Conservation (phyloP, 2,113 vertebrate species). For the Malurus melanocephalus region DNA sequence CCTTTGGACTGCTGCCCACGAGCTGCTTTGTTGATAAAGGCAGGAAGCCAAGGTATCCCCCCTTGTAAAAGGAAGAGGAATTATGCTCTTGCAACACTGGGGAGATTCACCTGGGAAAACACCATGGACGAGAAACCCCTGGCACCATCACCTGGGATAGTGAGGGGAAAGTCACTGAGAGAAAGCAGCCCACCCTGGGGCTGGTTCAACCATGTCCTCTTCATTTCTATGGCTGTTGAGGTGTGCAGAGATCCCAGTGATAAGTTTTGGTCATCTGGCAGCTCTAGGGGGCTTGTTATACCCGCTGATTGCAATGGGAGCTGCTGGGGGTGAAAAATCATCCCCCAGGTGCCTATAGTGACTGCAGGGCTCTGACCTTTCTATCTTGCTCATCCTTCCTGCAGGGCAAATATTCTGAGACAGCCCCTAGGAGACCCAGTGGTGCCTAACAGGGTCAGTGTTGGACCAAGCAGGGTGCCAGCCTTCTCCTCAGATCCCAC, state of each 20-base stretch:
- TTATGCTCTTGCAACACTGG: background rate
- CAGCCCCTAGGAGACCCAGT: background rate
- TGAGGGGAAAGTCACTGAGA: accelerated
- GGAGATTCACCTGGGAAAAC: background rate
- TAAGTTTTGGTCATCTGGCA: background rate
- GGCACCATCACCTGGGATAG: background rate
- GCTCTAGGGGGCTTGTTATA: background rate
- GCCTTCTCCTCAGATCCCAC: background rate
- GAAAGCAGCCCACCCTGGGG: background rate
- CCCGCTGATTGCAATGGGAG: background rate
- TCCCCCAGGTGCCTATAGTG: background rate
- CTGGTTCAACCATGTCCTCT: background rate
- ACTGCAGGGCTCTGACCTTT: background rate
- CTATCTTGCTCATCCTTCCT: background rate
- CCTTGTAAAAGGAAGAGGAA: background rate
- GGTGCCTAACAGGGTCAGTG: background rate
- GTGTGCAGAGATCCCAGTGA: background rate
- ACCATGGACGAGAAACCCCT: background rate
- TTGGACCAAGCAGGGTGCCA: background rate
- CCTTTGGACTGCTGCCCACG: slow-evolving; percentile 7
- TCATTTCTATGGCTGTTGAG: background rate
- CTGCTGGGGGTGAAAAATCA: background rate
- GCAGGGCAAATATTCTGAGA: background rate
- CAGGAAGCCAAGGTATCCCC: slow-evolving; percentile 29
- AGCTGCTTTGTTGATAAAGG: slow-evolving; percentile 37